Conservation (phyloP, 2,888 invertebrate species). For the Glyphotaelius pellucidus region DNA sequence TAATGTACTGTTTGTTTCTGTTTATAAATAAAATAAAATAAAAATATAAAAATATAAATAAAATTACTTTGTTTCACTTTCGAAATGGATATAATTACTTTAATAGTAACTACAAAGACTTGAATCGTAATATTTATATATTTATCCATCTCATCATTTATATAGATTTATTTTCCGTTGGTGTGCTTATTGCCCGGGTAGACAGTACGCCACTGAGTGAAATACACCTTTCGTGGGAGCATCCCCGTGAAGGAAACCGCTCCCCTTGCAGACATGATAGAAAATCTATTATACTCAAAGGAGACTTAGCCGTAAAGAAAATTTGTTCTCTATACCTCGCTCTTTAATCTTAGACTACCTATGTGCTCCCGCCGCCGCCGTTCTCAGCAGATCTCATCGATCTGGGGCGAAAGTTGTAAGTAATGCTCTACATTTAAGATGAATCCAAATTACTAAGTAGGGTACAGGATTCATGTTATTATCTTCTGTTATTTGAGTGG, state of each 20-base stretch:
- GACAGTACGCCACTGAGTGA: slow-evolving; percentile 17
- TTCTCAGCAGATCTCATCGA: not conserved
- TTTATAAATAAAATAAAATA: no score
- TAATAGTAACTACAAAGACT: not conserved
- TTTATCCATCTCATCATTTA: not conserved
- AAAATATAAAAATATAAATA: no score
- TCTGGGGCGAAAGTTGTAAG: not conserved
- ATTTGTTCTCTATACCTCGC: slow-evolving; percentile 66
- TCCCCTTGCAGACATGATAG: slow-evolving; percentile 66
- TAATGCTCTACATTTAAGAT: not conserved
- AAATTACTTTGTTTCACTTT: no score
- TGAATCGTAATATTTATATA: not conserved
- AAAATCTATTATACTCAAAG: slow-evolving; percentile 67
- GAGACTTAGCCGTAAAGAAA: slow-evolving; percentile 67
- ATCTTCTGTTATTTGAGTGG: not conserved
- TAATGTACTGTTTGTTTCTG: no score
- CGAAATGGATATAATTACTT: not conserved
- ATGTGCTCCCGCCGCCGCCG: not conserved
- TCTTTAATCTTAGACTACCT: slow-evolving; percentile 65
- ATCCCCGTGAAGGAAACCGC: slow-evolving; percentile 25
- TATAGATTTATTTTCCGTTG: not conserved
- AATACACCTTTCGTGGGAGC: slow-evolving; percentile 38
- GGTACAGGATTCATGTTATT: not conserved
- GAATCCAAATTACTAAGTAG: not conserved
- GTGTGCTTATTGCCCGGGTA: not conserved